Evolutionary conservation across 2,113 vertebrate genomes (phyloP).

Genomic region (Siniperca chuatsi): DNA sequence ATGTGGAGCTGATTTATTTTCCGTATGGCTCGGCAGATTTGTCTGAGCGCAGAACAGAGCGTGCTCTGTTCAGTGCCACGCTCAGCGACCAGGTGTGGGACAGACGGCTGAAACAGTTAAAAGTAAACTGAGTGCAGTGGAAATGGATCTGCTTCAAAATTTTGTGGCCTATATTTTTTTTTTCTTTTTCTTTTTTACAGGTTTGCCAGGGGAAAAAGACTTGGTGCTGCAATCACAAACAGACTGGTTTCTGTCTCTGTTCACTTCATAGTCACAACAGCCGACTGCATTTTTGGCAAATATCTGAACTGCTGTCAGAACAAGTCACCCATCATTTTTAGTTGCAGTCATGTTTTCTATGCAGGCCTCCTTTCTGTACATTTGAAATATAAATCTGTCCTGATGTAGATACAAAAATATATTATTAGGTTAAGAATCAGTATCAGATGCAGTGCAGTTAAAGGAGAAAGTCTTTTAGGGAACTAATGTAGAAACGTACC

Average conservation of each 20-base stretch:
- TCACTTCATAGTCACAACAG: constrained; percentile 36
- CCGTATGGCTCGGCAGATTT: constrained; percentile 75
- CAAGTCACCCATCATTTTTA: constrained; percentile 25
- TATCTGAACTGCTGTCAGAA: constrained; percentile 45
- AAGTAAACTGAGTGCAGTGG: constrained; percentile 70
- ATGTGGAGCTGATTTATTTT: constrained; percentile 81
- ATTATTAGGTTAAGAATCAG: not conserved
- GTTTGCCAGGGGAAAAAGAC: constrained; percentile 51
- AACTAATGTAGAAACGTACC: constrained; percentile 17
- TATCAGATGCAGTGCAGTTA: constrained; percentile 1
- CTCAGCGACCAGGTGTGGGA: constrained; percentile 76
- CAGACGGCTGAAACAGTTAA: constrained; percentile 78
- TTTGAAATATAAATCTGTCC: constrained; percentile 6
- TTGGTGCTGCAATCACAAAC: constrained; percentile 58
- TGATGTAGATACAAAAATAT: not conserved
- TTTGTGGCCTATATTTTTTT: constrained; percentile 31
- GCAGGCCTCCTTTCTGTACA: not conserved
- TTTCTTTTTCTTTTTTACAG: constrained; percentile 40
- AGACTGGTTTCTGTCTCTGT: constrained; percentile 52
- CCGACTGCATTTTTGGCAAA: constrained; percentile 34
- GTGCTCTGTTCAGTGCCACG: constrained; percentile 71
- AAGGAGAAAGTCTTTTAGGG: not conserved
- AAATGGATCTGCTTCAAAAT: constrained; percentile 66
- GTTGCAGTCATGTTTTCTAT: not conserved
- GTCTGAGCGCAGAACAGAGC: constrained; percentile 72